Evolutionary conservation across 2,888 invertebrate genomes (phyloP), one percentile per base, ranked within the genome.

Genomic region (Chymomyza caudatula): DNA sequence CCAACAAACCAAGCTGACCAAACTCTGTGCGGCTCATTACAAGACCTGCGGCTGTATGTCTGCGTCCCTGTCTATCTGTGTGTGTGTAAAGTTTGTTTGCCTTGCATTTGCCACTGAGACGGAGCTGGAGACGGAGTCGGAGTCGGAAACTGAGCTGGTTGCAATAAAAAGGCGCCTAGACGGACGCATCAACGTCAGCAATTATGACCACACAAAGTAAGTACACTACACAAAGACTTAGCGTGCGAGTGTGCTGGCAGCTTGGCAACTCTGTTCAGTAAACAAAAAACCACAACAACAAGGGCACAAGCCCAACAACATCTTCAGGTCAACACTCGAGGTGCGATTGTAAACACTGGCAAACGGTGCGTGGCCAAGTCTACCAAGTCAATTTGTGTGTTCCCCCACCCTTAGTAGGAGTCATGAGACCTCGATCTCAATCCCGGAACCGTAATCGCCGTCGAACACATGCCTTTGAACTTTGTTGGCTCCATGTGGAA

Each of bases 301-400:
- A 29, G 11, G 2, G 37, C 70, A 60, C 15, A 11, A 51, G 19
- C 4, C 29, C 67, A 73, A 81, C 88, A 89, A 86, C 81, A 77
- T 71, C 75, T 76, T 61, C 87, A 85, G 88, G 88, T 88, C 88
- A 89, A 89, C 89, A 89, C 88, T 87, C 84, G 77, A 89, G 88
- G 88, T 87, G 88, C 86, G 85, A 87, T 85, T 78, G 81, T 81
- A 86, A 86, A 78, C 86, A 87, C 85, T 66, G 13, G 29, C 29
- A 37, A 37, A 37, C 29, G 29, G 29, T 37, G 29, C 29, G 29
- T 37, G 29, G 29, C 29, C 29, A 37, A 37, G 29, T 37, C 29
- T 37, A 37, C 11, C 29, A 37, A 37, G 29, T 11, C n/a, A n/a
- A n/a, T n/a, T n/a, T n/a, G n/a, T n/a, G n/a, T n/a, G n/a, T n/a